Evolutionary conservation across 92 coral and sea anemone species (phyloP).

Genomic region (Parazoanthus swiftii): DNA sequence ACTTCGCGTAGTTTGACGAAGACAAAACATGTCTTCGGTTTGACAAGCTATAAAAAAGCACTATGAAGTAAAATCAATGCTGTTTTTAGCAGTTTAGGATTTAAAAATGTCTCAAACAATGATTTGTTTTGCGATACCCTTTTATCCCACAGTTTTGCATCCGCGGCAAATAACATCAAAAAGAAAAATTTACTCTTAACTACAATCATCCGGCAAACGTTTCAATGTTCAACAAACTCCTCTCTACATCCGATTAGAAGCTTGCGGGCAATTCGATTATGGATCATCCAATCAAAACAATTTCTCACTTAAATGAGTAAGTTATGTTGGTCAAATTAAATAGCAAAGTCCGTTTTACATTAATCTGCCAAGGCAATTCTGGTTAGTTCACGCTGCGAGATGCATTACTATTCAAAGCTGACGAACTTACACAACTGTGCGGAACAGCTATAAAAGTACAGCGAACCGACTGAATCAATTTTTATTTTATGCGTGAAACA

Average conservation of each 20-base stretch:
- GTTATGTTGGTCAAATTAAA: constrained; percentile 28
- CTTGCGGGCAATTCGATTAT: constrained; percentile 32
- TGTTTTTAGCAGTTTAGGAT: constrained; percentile 2
- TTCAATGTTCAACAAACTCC: not conserved
- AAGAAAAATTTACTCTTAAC: not conserved
- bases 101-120: not conserved
- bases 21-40: constrained; percentile 35
- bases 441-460: constrained; percentile 10
- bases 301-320: constrained; percentile 16
- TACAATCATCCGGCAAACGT: not conserved
- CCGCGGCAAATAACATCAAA: not conserved
- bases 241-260: constrained; percentile 31
- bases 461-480: not conserved
- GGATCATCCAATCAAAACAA: constrained; percentile 30
- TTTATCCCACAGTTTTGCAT: not conserved
- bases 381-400: constrained; percentile 22
- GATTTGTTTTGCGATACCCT: not conserved
- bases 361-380: constrained; percentile 28
- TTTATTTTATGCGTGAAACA: not conserved
- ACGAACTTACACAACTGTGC: constrained; percentile 21
- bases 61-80: not conserved
- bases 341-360: constrained; percentile 22
- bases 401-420: constrained; percentile 24
- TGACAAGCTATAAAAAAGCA: constrained; percentile 16
- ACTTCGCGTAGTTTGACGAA: constrained; percentile 15